Base-by-base conservation (phyloP, 1,140 invertebrate genomes). In the Andricus grossulariae region DNA sequence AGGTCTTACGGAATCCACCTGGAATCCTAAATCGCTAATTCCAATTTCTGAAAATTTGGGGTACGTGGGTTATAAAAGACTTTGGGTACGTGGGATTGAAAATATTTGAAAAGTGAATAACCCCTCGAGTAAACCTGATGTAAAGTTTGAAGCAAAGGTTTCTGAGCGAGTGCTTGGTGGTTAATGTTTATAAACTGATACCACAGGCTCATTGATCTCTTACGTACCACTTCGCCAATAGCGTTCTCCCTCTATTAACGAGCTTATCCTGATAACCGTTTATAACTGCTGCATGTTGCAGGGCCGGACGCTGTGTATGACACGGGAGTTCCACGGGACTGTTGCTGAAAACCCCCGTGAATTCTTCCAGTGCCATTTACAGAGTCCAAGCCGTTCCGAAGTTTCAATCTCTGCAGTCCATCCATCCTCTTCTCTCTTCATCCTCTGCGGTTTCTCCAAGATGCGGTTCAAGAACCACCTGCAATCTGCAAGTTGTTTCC, bases 351-450 rank as follows among this genome's bases (percentile, higher is more conserved):
- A 88, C 83, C 89, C 90, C 90, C 91, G 91, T 92, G 91, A 92
- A 92, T 91, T 91, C 90, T 92, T 91, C 90, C 90, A 92, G 91
- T 92, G 91, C 91, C 91, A 92, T 92, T 91, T 86, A 92, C 91
- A 92, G 91, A 91, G 87, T 89, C 87, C 88, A 88, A 91, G 88
- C 88, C 84, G 52, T 19, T n/a, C 13, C 19, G 32, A 73, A 25
- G 57, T 73, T 74, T 51, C 52, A 15, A 39, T 10, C 25, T 21
- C 19, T 57, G 4, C 16, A 72, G 50, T 25, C 45, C 55, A 66
- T 2, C 39, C 66, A 49, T 49, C 19, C 49, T 60, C 57, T 78
- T 75, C n/a, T 18, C 18, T 19, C 54, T 55, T 55, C 54, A 45
- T 8, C 52, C 18, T 55, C 21, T 55, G 54, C 54, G 54, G 54